Evolutionary conservation across 2,113 vertebrate genomes (phyloP).

Genomic region (Heterotilapia buettikoferi): DNA sequence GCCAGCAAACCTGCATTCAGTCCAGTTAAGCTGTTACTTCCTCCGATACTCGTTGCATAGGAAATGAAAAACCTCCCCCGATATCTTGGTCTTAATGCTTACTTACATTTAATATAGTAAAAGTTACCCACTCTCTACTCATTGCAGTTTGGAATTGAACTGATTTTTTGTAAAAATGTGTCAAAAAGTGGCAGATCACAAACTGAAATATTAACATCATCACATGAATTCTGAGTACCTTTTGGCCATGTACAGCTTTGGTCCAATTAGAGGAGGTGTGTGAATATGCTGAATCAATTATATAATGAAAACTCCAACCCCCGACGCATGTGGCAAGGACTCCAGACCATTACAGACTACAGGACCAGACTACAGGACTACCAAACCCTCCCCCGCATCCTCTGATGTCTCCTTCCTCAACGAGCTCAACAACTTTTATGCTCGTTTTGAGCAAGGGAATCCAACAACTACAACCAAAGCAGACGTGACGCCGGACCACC

Average conservation of each 20-base stretch:
- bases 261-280: background rate
- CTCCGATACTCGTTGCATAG: background rate
- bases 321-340: too few species aligned
- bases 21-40: background rate
- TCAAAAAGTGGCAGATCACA: background rate
- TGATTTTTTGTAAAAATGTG: background rate
- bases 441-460: too few species aligned
- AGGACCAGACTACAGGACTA: too few species aligned
- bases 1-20: background rate
- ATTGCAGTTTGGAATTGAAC: background rate
- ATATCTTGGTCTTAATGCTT: background rate
- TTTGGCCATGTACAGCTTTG: background rate
- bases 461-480: too few species aligned
- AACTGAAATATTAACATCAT: background rate
- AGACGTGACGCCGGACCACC: too few species aligned
- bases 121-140: background rate
- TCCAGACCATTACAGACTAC: too few species aligned
- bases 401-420: too few species aligned
- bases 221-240: background rate
- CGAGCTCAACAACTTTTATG: too few species aligned
- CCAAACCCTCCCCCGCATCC: too few species aligned
- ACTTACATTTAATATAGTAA: background rate
- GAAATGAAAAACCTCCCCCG: background rate
- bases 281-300: background rate
- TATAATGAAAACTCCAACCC: background rate